Evolutionary conservation across 2,797 vertebrate species (phyloP).

Genomic region (Mormyrops boulengeri): DNA sequence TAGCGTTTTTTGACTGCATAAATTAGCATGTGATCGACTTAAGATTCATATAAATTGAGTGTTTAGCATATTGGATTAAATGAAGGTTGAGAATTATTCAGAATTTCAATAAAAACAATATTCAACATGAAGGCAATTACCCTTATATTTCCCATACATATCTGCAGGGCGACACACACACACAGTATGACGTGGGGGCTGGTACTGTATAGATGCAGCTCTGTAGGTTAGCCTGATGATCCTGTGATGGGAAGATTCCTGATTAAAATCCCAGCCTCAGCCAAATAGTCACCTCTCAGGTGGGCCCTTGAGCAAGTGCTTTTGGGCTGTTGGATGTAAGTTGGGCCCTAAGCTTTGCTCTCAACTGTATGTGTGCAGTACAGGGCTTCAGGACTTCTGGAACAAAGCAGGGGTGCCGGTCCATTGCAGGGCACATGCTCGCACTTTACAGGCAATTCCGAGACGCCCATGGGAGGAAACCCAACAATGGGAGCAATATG

Average conservation of each 20-base stretch:
- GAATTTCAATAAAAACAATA: neutral
- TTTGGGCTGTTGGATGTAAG: neutral
- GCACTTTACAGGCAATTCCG: neutral
- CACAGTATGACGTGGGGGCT: neutral
- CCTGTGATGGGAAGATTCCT: neutral
- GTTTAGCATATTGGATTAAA: neutral
- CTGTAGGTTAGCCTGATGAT: neutral
- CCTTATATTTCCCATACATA: neutral
- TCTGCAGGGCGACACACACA: neutral
- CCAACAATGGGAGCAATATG: neutral
- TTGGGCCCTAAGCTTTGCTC: neutral
- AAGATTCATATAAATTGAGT: neutral
- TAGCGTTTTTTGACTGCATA: neutral
- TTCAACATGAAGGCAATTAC: neutral
- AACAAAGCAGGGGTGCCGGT: neutral
- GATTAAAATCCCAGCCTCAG: neutral
- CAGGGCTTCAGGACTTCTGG: neutral
- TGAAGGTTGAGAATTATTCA: neutral
- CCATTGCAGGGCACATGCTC: neutral
- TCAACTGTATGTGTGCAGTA: neutral
- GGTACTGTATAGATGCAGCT: neutral
- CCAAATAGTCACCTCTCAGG: neutral
- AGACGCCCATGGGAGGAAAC: neutral
- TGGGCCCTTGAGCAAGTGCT: neutral
- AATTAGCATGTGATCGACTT: neutral